phyloP scores from a whole-genome alignment of 1,140 invertebrate genomes.

The Charaxes varanes region DNA sequence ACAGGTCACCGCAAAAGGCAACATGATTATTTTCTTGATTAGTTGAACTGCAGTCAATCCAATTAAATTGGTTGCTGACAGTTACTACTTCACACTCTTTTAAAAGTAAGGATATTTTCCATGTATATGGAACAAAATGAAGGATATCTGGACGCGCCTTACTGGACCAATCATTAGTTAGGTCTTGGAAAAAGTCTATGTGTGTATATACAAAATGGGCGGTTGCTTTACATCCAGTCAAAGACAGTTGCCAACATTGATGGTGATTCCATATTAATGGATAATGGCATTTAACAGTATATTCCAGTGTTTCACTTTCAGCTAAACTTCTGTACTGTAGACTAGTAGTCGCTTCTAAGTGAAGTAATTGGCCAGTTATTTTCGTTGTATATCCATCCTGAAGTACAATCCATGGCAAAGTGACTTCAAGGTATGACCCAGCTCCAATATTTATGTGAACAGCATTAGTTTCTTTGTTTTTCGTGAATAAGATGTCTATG shows the following conservation, averaged over 20 bases:
- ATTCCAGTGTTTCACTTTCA: constrained; percentile 96
- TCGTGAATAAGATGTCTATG: constrained; percentile 96
- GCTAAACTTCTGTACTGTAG: constrained; percentile 92
- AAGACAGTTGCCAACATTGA: constrained; percentile 91
- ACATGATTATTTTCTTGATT: constrained; percentile 96
- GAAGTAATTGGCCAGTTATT: constrained; percentile 93
- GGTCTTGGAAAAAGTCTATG: constrained; percentile 96
- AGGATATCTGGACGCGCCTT: constrained; percentile 93
- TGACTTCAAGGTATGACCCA: constrained; percentile 95
- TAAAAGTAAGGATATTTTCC: constrained; percentile 91
- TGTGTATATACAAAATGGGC: constrained; percentile 94
- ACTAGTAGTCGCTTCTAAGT: constrained; percentile 96
- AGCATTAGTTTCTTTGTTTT: constrained; percentile 97
- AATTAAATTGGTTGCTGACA: constrained; percentile 97
- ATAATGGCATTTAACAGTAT: constrained; percentile 90
- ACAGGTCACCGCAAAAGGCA: constrained; percentile 93
- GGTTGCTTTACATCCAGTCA: constrained; percentile 95
- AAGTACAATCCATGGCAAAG: constrained; percentile 93
- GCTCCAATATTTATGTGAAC: constrained; percentile 95
- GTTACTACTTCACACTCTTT: constrained; percentile 98
- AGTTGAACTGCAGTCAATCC: constrained; percentile 97
- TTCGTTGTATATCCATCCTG: constrained; percentile 91
- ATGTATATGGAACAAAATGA: constrained; percentile 97
- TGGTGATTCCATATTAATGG: constrained; percentile 96
- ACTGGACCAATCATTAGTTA: constrained; percentile 97